These are phyloP conservation scores for Hypsibius dujardini DNA, from an alignment of 1,140 invertebrate species.

Conservation along the genomic window DNA sequence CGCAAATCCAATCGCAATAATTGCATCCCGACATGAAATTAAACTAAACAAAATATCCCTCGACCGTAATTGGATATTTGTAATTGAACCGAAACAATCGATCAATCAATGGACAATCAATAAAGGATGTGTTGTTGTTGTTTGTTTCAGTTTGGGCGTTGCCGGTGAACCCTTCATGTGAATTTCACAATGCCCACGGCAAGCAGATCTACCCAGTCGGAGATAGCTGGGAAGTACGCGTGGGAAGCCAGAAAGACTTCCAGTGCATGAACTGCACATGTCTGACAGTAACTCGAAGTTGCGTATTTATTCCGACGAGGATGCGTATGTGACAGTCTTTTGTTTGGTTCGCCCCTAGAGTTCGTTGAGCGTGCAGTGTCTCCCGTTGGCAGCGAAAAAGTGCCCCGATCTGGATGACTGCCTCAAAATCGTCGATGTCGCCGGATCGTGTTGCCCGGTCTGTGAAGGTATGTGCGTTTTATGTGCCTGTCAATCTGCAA, in stretches of 20 bases:
- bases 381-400: neutral
- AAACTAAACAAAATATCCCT: too few relatives aligned
- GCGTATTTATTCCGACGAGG: too few relatives aligned
- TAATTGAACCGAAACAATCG: too few relatives aligned
- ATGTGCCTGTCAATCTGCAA: too few relatives aligned
- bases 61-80: too few relatives aligned
- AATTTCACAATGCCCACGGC: neutral
- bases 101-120: too few relatives aligned
- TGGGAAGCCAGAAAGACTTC: slow-evolving; percentile 12
- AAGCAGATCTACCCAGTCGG: slow-evolving; percentile 9
- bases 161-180: slow-evolving; percentile 18
- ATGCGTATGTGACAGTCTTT: neutral
- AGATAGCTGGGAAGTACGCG: neutral
- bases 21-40: too few relatives aligned
- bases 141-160: slow-evolving; percentile 18
- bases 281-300: neutral
- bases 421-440: neutral
- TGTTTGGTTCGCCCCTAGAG: neutral
- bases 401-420: slow-evolving; percentile 2
- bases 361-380: neutral
- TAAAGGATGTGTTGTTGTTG: neutral
- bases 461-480: neutral
- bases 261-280: slow-evolving; percentile 12
- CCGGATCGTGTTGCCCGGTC: neutral
- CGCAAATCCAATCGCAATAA: too few relatives aligned